phyloP scores from a whole-genome alignment of 2,113 vertebrate genomes.

The Neomonachus schauinslandi region DNA sequence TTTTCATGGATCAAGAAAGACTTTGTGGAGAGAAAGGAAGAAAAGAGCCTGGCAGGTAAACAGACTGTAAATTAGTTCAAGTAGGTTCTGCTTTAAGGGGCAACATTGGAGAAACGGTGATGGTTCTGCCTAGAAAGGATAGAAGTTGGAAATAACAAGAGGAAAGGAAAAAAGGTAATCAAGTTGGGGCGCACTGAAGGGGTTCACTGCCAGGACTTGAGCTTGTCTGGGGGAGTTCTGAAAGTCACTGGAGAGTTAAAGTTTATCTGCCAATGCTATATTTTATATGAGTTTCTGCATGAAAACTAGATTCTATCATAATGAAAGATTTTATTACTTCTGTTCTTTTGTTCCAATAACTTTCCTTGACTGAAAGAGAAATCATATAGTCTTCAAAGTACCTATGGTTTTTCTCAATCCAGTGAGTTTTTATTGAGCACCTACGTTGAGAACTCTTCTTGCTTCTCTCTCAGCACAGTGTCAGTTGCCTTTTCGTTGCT shows the following conservation, averaged over 20 bases:
- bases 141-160: conserved; percentile 1
- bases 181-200: neutral
- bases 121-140: neutral
- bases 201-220: neutral
- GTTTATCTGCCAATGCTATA: neutral
- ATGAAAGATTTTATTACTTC: conserved; percentile 65
- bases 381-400: neutral
- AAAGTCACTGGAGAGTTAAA: neutral
- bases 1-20: neutral
- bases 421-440: conserved; percentile 12
- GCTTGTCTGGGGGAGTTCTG: neutral
- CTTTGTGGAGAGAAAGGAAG: neutral
- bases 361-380: conserved; percentile 38
- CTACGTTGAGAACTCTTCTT: neutral
- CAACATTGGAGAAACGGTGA: conserved; percentile 7
- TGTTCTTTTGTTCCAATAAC: conserved; percentile 27
- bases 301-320: conserved; percentile 25
- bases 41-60: neutral
- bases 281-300: conserved; percentile 32
- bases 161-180: neutral
- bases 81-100: neutral
- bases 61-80: neutral
- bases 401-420: neutral
- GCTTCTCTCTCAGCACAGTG: neutral
- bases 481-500: neutral